Conservation (phyloP, 2,888 invertebrate genomes). For the Nebria salina region DNA sequence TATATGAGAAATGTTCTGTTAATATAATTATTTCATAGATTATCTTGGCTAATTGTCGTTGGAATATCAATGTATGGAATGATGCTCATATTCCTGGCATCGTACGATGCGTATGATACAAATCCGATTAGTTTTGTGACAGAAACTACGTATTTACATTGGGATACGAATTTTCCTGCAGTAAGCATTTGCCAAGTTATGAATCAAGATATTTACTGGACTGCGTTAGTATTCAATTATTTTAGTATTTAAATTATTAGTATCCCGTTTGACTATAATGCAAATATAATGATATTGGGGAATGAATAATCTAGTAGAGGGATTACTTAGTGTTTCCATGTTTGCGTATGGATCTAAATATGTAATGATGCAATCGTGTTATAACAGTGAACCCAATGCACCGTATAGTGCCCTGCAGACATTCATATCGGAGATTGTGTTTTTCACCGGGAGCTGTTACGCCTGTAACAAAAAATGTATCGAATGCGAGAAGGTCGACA, state of each 20-base stretch:
- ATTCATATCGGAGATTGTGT: conserved; percentile 62
- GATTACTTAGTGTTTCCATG: conserved; percentile 48
- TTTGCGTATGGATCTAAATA: neutral
- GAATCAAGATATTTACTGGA: conserved; percentile 58
- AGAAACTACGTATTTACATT: conserved; percentile 69
- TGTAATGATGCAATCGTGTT: neutral
- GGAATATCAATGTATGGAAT: conserved; percentile 62
- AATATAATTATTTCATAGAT: conserved; percentile 58
- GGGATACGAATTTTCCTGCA: conserved; percentile 72
- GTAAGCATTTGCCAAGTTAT: conserved; percentile 68
- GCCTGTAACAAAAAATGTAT: conserved; percentile 60
- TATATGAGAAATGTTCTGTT: neutral
- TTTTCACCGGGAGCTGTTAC: conserved; percentile 64
- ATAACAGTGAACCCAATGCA: conserved; percentile 49
- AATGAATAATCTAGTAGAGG: conserved; percentile 40
- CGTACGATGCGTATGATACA: conserved; percentile 66
- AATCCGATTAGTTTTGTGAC: conserved; percentile 64
- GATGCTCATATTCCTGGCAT: conserved; percentile 63
- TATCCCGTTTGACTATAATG: neutral
- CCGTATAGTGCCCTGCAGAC: conserved; percentile 52
- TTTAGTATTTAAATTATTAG: neutral
- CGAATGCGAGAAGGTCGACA: conserved; percentile 57
- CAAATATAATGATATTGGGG: neutral
- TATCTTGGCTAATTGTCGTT: conserved; percentile 67
- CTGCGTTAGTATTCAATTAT: conserved; percentile 49